These are phyloP conservation scores for Furcula furcula DNA, from an alignment of 2,888 invertebrate species.

Conservation along the genomic window DNA sequence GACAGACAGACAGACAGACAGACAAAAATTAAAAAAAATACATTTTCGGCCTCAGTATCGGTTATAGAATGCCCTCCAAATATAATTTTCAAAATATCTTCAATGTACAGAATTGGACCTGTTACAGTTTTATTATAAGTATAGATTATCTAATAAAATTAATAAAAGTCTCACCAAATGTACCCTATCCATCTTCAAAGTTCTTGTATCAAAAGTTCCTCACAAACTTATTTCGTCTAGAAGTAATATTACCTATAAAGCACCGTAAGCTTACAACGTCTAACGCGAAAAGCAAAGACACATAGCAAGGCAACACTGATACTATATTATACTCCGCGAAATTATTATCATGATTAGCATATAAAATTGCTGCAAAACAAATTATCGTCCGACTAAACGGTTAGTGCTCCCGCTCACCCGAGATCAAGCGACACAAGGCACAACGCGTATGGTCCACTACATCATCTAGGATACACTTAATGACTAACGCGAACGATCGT, in stretches of 20 bases:
- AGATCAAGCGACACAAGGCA: conserved; percentile 67
- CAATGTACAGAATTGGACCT: no score
- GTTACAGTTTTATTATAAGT: no score
- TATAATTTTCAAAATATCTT: no score
- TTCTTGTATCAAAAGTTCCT: conserved; percentile 19
- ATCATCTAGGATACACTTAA: conserved; percentile 58
- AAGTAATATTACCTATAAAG: conserved; percentile 52
- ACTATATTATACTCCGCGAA: conserved; percentile 59
- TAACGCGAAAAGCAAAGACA: conserved; percentile 79
- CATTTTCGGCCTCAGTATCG: no score
- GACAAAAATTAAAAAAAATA: no score
- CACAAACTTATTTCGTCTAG: conserved; percentile 30
- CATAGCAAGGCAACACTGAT: conserved; percentile 80
- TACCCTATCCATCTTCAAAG: conserved; percentile 38
- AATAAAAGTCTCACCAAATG: conserved; percentile 47
- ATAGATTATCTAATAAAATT: conserved; percentile 7
- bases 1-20: no score
- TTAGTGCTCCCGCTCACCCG: conserved; percentile 47
- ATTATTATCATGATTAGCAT: conserved; percentile 53
- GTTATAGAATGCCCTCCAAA: no score
- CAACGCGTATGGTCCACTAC: conserved; percentile 75
- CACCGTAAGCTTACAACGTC: conserved; percentile 70
- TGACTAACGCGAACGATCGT: conserved; percentile 58
- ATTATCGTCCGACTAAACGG: conserved; percentile 35
- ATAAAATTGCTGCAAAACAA: conserved; percentile 57